Conservation (phyloP, 1,140 invertebrate genomes). For the Cyclina sinensis region DNA sequence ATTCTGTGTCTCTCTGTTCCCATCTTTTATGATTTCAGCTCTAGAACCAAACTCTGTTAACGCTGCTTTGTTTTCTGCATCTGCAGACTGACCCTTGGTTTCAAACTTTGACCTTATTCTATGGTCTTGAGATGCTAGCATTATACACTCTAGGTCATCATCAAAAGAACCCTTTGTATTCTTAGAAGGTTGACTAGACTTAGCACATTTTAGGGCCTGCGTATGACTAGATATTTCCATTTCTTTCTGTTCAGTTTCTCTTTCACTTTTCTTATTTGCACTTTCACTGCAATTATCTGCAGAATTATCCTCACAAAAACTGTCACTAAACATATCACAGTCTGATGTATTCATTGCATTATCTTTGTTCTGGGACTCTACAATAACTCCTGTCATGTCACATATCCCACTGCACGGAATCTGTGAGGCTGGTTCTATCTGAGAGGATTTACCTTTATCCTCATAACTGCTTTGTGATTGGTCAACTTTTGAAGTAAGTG, state of each 20-base stretch:
- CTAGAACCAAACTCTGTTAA: neutral
- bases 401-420: constrained; percentile 24
- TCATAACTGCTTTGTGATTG: neutral
- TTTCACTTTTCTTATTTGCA: neutral
- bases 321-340: constrained; percentile 67
- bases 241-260: neutral
- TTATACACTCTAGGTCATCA: constrained; percentile 13
- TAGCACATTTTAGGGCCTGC: neutral
- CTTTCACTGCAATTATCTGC: neutral
- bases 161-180: neutral
- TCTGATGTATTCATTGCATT: constrained; percentile 26
- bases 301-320: constrained; percentile 29
- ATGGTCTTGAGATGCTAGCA: constrained; percentile 2
- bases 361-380: constrained; percentile 43
- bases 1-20: neutral
- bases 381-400: constrained; percentile 49
- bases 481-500: neutral
- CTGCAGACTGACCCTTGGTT: neutral
- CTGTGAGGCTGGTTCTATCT: neutral
- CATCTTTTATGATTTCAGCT: neutral
- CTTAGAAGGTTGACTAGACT: neutral
- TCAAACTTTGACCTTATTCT: neutral
- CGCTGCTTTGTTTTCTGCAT: neutral
- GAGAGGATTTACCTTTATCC: neutral
- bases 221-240: constrained; percentile 35